Conservation (phyloP, 2,888 invertebrate species). For the Eupithecia pulchellata region DNA sequence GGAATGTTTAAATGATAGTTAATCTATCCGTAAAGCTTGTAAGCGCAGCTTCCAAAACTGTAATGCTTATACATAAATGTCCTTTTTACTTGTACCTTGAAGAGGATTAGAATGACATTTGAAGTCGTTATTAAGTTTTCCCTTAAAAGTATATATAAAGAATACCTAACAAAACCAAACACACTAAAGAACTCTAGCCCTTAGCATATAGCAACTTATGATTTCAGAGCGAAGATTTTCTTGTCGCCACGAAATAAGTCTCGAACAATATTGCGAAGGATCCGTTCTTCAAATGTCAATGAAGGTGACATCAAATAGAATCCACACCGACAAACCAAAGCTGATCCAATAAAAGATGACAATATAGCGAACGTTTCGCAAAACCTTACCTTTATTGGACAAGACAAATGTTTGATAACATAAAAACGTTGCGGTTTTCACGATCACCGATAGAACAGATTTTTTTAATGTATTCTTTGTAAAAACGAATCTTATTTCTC, state of each 20-base stretch:
- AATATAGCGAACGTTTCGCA: conserved; percentile 1
- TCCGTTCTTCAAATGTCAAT: not conserved
- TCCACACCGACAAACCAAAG: conserved; percentile 1
- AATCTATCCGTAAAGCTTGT: too few relatives aligned
- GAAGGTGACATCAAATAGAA: conserved; percentile 9
- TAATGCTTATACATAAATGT: too few relatives aligned
- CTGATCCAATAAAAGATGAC: conserved; percentile 5
- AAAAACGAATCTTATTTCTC: not conserved
- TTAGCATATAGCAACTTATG: not conserved
- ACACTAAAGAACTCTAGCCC: not conserved
- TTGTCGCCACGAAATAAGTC: not conserved
- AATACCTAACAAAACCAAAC: not conserved
- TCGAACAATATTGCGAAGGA: not conserved
- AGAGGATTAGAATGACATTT: too few relatives aligned
- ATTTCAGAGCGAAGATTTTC: not conserved
- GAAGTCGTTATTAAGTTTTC: too few relatives aligned
- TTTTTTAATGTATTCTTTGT: not conserved
- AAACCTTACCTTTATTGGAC: conserved; percentile 31
- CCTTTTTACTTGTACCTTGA: too few relatives aligned
- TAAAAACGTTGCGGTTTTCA: not conserved
- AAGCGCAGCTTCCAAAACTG: too few relatives aligned
- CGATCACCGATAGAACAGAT: not conserved
- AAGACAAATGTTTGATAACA: conserved; percentile 38
- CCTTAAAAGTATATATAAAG: not conserved
- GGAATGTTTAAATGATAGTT: too few relatives aligned